Evolutionary conservation across 2,888 invertebrate genomes (phyloP).

Genomic region (Drosophila maculinotata): DNA sequence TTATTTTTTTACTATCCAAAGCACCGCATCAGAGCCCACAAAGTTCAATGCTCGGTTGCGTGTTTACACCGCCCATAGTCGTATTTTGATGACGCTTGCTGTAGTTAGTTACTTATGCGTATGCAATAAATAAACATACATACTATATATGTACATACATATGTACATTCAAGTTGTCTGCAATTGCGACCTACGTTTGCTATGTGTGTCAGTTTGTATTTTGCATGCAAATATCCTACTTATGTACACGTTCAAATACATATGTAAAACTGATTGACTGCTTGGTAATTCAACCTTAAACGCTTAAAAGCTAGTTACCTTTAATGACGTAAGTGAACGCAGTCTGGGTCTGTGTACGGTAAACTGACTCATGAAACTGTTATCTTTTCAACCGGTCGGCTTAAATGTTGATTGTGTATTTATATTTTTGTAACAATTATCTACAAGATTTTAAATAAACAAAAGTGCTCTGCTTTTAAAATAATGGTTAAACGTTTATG

Average conservation of each 20-base stretch:
- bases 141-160: slow-evolving; percentile 9
- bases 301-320: slow-evolving; percentile 1
- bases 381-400: too few relatives aligned
- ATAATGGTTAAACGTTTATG: too few relatives aligned
- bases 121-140: slow-evolving; percentile 14
- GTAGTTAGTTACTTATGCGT: slow-evolving; percentile 9
- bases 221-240: slow-evolving; percentile 8
- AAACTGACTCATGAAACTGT: too few relatives aligned
- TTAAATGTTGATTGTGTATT: too few relatives aligned
- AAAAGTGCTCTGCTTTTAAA: too few relatives aligned
- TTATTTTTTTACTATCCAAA: slow-evolving; percentile 1
- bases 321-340: slow-evolving; percentile 2
- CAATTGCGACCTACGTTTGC: slow-evolving; percentile 21
- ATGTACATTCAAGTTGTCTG: slow-evolving; percentile 29
- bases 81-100: slow-evolving; percentile 7
- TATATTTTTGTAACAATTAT: too few relatives aligned
- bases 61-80: slow-evolving; percentile 14
- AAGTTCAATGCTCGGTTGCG: slow-evolving; percentile 33
- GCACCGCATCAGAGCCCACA: slow-evolving; percentile 17
- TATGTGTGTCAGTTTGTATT: slow-evolving; percentile 31
- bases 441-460: too few relatives aligned
- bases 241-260: too few relatives aligned
- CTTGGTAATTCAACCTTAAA: not conserved
- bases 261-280: slow-evolving; percentile 1
- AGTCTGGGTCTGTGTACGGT: too few relatives aligned